Base-by-base conservation (phyloP, 2,113 vertebrate genomes). In the Sturnus vulgaris region DNA sequence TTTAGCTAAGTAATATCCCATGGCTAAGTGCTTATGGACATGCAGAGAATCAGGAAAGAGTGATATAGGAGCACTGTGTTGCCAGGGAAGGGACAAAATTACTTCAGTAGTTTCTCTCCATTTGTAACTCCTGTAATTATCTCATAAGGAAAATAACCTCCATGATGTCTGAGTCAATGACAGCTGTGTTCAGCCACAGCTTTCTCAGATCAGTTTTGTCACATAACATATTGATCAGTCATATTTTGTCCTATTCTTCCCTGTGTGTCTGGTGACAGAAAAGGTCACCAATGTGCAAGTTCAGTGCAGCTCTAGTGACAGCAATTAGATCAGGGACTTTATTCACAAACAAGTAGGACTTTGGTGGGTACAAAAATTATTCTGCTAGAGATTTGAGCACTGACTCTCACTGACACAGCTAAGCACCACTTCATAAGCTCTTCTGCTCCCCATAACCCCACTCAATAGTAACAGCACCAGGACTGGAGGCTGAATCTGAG, bases 41-140 rank as follows among this genome's bases (percentile, higher is more conserved):
- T 19, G 39, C 30, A 75, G 30, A 80, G 8, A 49, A 49, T 4
- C 21, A 88, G 47, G 12, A 59, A 66, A 61, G 15, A 60, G 27
- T 12, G 53, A 35, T 22, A 24, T 5, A 60, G 25, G 28, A 92
- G 46, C 27, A 53, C 17, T 33, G 25, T 40, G 64, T 50, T 92
- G 37, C 64, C 40, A 69, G 55, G 60, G 37, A 91, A 86, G 33
- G 52, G 44, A 55, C 12, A 86, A 85, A 90, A 86, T 57, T 2
- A 53, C 49, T 73, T 81, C 25, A 33, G 6, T 13, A 78, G 27
- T 33, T 88, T 65, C 16, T 94, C 35, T 84, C 30, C 27, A 35
- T 71, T 88, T 91, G 15, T 78, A 78, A 84, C 37, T 82, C 52
- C 30, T 89, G 37, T 42, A 68, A 85, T 86, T 88, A 50, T 40